Evolutionary conservation across 2,113 vertebrate genomes (phyloP).

Genomic region (Oryzias melastigma): DNA sequence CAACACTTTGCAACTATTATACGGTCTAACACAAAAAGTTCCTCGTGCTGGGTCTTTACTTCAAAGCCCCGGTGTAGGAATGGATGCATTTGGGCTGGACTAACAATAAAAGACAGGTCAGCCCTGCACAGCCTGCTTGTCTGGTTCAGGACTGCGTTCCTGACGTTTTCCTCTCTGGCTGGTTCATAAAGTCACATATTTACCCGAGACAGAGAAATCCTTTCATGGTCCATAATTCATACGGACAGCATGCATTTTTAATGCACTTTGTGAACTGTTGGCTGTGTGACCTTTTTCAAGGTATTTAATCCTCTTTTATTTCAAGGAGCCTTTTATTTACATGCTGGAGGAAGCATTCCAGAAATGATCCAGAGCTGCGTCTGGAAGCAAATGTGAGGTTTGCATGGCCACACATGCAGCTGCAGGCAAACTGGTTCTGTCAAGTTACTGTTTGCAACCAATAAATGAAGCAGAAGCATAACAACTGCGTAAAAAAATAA

Average conservation of each 20-base stretch:
- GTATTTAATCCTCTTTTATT: slow-evolving; percentile 6
- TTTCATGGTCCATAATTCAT: slow-evolving; percentile 77
- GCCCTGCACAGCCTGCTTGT: slow-evolving; percentile 18
- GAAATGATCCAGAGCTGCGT: slow-evolving; percentile 9
- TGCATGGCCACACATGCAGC: slow-evolving; percentile 26
- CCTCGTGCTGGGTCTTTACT: neutral
- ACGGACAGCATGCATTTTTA: slow-evolving; percentile 68
- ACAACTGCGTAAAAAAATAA: neutral
- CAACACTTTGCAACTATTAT: neutral
- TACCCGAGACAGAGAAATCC: slow-evolving; percentile 68
- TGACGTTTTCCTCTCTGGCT: slow-evolving; percentile 23
- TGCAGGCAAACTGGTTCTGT: slow-evolving; percentile 22
- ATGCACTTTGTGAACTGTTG: slow-evolving; percentile 68
- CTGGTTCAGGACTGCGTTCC: slow-evolving; percentile 9
- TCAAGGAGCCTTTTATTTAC: no score
- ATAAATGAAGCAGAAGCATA: neutral
- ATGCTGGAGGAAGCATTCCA: no score
- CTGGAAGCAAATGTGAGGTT: slow-evolving; percentile 12
- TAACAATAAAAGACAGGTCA: slow-evolving; percentile 18
- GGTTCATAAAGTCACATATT: slow-evolving; percentile 60
- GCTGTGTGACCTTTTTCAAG: slow-evolving; percentile 64
- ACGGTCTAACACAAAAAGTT: neutral
- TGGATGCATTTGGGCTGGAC: slow-evolving; percentile 11
- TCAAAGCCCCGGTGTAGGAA: slow-evolving; percentile 4
- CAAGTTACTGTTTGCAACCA: slow-evolving; percentile 22